phyloP scores from a whole-genome alignment of 2,797 vertebrate genomes.

The Percopsis omiscomaycus region DNA sequence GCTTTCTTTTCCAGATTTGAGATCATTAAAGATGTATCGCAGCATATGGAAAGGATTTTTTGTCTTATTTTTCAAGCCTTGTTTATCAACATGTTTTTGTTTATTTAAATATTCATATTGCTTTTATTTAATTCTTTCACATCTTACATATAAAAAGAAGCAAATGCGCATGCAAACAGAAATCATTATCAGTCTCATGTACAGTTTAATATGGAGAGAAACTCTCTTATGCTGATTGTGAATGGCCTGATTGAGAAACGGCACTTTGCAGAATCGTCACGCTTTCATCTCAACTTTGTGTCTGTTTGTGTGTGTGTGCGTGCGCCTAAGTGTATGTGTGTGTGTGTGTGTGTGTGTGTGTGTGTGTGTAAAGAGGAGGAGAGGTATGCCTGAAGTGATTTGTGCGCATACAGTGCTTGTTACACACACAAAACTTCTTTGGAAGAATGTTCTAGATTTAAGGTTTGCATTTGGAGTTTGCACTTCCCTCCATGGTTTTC shows the following conservation, averaged over 20 bases:
- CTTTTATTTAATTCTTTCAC: conserved; percentile 88
- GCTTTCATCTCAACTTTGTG: conserved; percentile 46
- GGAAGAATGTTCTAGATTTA: conserved; percentile 42
- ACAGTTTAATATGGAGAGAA: conserved; percentile 79
- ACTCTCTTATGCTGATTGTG: conserved; percentile 79
- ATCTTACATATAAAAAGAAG: conserved; percentile 85
- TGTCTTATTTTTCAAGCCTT: conserved; percentile 86
- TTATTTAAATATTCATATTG: conserved; percentile 87
- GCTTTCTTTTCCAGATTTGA: conserved; percentile 85
- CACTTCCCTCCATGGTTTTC: conserved; percentile 27
- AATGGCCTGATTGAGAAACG: conserved; percentile 81
- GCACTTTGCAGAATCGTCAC: conserved; percentile 61
- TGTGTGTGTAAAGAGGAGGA: conserved; percentile 19
- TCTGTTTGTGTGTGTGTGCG: conserved; percentile 33
- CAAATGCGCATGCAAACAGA: conserved; percentile 81
- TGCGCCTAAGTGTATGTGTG: conserved; percentile 10
- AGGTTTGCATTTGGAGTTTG: conserved; percentile 27
- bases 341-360: conserved; percentile 1
- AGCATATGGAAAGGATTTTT: conserved; percentile 84
- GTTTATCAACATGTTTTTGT: conserved; percentile 88
- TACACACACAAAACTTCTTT: conserved; percentile 38
- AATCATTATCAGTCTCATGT: conserved; percentile 81
- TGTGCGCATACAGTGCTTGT: conserved; percentile 18
- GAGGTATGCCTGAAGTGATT: conserved; percentile 23
- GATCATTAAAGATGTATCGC: conserved; percentile 87